Conservation (phyloP, 2,888 invertebrate genomes). For the Dilophus febrilis region DNA sequence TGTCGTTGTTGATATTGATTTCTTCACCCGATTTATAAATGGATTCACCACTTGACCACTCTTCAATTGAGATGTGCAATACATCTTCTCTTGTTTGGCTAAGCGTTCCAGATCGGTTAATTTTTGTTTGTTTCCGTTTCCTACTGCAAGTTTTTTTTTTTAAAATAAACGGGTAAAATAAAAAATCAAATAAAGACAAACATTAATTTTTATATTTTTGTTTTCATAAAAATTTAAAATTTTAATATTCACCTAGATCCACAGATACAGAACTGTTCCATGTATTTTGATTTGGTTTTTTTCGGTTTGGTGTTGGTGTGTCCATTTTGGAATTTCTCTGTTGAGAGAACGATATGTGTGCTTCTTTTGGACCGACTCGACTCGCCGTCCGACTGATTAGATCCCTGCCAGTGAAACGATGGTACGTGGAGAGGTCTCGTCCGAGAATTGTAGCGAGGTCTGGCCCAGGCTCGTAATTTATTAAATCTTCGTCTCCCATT, state of each 20-base stretch:
- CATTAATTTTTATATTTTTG: neutral
- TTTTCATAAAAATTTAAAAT: too few relatives aligned
- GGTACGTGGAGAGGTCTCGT: conserved; percentile 33
- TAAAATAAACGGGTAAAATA: neutral
- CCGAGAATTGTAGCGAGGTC: conserved; percentile 14
- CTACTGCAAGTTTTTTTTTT: conserved; percentile 16
- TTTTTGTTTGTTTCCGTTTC: conserved; percentile 24
- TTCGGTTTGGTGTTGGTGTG: conserved; percentile 31
- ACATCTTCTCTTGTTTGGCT: conserved; percentile 36
- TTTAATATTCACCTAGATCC: conserved; percentile 32
- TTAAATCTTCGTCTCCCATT: conserved; percentile 35
- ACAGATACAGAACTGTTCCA: conserved; percentile 53
- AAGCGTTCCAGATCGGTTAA: conserved; percentile 48
- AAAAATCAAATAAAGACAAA: neutral
- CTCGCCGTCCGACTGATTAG: conserved; percentile 30
- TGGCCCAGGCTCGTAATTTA: conserved; percentile 31
- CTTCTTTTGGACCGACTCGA: conserved; percentile 30
- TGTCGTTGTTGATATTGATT: neutral
- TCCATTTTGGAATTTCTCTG: conserved; percentile 34
- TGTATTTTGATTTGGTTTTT: conserved; percentile 36
- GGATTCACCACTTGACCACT: conserved; percentile 19
- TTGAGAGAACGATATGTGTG: conserved; percentile 32
- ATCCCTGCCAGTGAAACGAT: conserved; percentile 31
- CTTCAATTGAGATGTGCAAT: conserved; percentile 32
- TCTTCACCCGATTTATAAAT: conserved; percentile 6